Conservation (phyloP, 2,888 invertebrate genomes). For the Leptopilina syphax region DNA sequence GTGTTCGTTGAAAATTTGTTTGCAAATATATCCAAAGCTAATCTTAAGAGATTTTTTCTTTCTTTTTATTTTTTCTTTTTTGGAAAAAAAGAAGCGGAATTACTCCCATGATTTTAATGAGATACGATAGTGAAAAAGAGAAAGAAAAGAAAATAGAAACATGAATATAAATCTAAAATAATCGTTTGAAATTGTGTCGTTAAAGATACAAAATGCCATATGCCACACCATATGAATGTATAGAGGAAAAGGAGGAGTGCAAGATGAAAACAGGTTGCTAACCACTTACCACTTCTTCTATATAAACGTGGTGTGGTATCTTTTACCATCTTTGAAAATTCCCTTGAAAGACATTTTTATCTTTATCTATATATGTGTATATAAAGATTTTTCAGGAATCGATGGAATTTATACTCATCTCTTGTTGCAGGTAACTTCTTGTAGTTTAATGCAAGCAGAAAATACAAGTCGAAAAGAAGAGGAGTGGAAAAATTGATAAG, state of each 20-base stretch:
- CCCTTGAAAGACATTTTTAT: too few species aligned
- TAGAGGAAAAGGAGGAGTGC: neutral
- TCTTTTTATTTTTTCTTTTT: neutral
- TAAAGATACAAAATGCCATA: constrained; percentile 50
- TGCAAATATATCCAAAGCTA: constrained; percentile 1
- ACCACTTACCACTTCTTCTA: constrained; percentile 59
- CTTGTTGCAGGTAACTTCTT: too few species aligned
- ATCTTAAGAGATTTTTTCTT: neutral
- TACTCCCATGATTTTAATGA: neutral
- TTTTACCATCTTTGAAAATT: constrained; percentile 56
- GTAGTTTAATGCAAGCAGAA: too few species aligned
- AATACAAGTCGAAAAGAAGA: too few species aligned
- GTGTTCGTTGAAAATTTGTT: neutral
- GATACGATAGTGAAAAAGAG: neutral
- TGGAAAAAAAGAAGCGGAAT: neutral
- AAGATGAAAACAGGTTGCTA: constrained; percentile 57
- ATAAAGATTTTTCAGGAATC: constrained; percentile 63
- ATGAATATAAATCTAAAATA: neutral
- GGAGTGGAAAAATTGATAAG: too few species aligned
- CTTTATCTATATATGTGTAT: constrained; percentile 53
- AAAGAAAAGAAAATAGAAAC: too few species aligned
- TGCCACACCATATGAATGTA: constrained; percentile 46
- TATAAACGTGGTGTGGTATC: constrained; percentile 55
- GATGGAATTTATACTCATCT: constrained; percentile 62
- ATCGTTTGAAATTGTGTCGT: neutral